Evolutionary conservation across 2,888 invertebrate genomes (phyloP).

Genomic region (Chelonus formosanus): DNA sequence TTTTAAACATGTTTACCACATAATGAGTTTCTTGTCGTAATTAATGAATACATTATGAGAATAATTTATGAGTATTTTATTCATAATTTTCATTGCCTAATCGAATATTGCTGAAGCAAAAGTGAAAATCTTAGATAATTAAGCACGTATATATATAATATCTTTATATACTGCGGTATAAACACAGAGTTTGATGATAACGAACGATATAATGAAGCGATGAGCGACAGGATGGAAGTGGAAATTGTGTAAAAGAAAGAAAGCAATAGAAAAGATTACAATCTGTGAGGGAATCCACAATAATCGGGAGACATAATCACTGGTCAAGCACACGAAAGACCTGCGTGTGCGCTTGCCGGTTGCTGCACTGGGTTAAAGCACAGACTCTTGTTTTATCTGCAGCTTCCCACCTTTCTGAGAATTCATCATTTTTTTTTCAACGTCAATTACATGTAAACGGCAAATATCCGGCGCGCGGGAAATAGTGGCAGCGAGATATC

Average conservation of each 20-base stretch:
- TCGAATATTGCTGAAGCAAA: too few relatives aligned
- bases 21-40: too few relatives aligned
- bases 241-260: conserved; percentile 23
- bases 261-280: conserved; percentile 16
- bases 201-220: conserved; percentile 15
- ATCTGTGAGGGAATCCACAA: conserved; percentile 20
- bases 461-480: conserved; percentile 30
- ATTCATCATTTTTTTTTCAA: conserved; percentile 20
- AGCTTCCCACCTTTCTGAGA: conserved; percentile 29
- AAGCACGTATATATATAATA: not conserved
- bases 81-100: too few relatives aligned
- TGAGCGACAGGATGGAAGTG: conserved; percentile 18
- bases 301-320: conserved; percentile 29
- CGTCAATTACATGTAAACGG: conserved; percentile 31
- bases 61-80: too few relatives aligned
- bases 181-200: not conserved
- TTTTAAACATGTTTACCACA: too few relatives aligned
- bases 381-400: conserved; percentile 22
- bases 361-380: conserved; percentile 26
- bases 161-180: too few relatives aligned
- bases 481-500: conserved; percentile 16
- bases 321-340: conserved; percentile 25
- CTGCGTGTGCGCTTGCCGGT: conserved; percentile 22
- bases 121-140: not conserved
- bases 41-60: too few relatives aligned